A percentile compares a stretch with the other conserved stretches of the same genome.
Conservation (phyloP, 2,113 vertebrate species). For the Barnardius zonarius region DNA sequence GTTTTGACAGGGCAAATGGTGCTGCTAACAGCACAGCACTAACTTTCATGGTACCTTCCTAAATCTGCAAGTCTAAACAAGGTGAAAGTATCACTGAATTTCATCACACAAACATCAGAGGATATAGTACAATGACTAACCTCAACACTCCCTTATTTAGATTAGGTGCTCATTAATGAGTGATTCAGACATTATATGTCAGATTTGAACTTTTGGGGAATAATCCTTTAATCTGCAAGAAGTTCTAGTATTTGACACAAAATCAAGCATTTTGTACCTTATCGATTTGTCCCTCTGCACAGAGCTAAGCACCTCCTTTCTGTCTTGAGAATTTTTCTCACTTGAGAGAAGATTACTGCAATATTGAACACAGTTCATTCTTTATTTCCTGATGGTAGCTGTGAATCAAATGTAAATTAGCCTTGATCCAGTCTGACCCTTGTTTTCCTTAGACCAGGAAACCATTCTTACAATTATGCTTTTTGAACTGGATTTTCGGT, state of each 20-base stretch:
- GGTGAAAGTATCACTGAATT: neutral
- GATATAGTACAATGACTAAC: neutral
- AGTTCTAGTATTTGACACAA: neutral
- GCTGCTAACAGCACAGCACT: neutral
- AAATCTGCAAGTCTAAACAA: neutral
- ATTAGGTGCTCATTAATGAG: neutral
- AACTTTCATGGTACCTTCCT: neutral
- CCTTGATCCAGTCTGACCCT: neutral
- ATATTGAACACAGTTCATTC: neutral
- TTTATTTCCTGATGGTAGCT: neutral
- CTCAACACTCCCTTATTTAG: neutral
- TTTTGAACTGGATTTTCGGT: neutral
- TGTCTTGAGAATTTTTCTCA: neutral
- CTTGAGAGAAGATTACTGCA: neutral
- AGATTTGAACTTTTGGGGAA: neutral
- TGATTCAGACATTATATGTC: neutral
- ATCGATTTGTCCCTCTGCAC: neutral
- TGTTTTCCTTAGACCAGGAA: neutral
- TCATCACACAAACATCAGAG: neutral
- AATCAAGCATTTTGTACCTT: neutral
- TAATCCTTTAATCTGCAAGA: neutral
- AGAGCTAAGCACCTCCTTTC: neutral
- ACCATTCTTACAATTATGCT: neutral
- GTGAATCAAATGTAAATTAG: neutral
- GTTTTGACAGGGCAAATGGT: neutral